Percentiles rank a stretch among this genome's conserved stretches.
Conservation (phyloP, 2,888 invertebrate genomes). For the Geophilus truncorum region DNA sequence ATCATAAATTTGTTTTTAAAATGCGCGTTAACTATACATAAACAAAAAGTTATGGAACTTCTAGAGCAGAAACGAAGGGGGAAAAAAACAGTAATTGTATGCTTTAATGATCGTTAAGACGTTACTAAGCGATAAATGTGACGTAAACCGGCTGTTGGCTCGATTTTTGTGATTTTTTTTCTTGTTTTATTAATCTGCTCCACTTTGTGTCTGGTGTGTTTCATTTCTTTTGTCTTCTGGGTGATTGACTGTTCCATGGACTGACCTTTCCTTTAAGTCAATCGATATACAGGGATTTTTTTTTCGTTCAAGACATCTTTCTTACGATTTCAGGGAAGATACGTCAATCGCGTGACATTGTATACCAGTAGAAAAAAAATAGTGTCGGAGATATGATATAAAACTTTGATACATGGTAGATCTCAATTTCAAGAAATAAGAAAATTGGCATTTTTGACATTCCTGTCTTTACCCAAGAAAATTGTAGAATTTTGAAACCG, state of each 20-base stretch:
- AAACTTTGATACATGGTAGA: background rate
- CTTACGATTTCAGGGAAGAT: background rate
- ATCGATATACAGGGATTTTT: background rate
- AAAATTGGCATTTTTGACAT: background rate
- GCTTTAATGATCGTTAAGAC: background rate
- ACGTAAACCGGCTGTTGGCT: no score
- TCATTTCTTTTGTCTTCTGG: background rate
- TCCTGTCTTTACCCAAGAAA: background rate
- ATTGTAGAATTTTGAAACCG: background rate
- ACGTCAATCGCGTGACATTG: background rate
- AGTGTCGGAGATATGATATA: background rate
- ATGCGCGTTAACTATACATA: no score
- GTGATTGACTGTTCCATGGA: slow-evolving; percentile 2
- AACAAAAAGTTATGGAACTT: no score
- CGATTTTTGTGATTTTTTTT: background rate
- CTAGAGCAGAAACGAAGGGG: no score
- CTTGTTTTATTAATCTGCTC: background rate
- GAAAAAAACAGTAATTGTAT: no score
- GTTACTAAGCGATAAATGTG: background rate
- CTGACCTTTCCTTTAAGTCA: background rate
- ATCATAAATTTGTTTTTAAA: no score
- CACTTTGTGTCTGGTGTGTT: background rate
- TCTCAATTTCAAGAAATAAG: background rate
- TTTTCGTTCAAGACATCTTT: background rate
- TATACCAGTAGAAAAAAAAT: background rate